phyloP scores from a whole-genome alignment of 1,140 invertebrate species.

The Drosophila lini region DNA sequence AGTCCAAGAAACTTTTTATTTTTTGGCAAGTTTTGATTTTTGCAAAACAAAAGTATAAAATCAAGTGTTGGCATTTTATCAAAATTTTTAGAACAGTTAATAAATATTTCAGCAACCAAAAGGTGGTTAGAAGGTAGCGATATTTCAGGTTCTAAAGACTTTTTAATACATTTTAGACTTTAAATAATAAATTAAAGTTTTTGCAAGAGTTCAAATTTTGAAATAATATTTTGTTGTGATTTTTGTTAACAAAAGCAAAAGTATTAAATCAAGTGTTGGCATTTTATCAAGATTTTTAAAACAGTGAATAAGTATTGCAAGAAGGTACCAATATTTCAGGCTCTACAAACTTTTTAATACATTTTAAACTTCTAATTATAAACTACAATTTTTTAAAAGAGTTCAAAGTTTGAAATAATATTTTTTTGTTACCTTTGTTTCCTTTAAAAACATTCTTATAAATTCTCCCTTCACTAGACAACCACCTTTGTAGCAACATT shows the following conservation, averaged over 20 bases:
- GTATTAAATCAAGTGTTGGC: constrained; percentile 5
- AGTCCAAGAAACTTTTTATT: constrained; percentile 10
- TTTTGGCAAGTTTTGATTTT: constrained; percentile 11
- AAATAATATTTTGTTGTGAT: background rate
- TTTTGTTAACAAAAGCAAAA: background rate
- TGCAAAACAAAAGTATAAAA: background rate
- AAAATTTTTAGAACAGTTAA: background rate
- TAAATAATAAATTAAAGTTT: no score
- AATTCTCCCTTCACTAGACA: background rate
- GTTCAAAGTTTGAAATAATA: background rate
- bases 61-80: constrained; percentile 8
- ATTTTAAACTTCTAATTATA: background rate
- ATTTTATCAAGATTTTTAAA: background rate
- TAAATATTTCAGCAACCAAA: background rate
- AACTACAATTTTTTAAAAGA: background rate
- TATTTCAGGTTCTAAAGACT: background rate
- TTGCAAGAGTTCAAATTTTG: no score
- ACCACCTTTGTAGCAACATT: background rate
- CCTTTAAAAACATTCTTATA: background rate
- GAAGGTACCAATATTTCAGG: background rate
- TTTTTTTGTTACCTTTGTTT: no score
- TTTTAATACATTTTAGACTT: background rate
- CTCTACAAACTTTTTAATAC: background rate
- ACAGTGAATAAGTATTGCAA: background rate
- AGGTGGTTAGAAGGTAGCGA: background rate